These are phyloP conservation scores for Mus minutoides DNA, from an alignment of 2,797 vertebrate species.

Conservation along the genomic window DNA sequence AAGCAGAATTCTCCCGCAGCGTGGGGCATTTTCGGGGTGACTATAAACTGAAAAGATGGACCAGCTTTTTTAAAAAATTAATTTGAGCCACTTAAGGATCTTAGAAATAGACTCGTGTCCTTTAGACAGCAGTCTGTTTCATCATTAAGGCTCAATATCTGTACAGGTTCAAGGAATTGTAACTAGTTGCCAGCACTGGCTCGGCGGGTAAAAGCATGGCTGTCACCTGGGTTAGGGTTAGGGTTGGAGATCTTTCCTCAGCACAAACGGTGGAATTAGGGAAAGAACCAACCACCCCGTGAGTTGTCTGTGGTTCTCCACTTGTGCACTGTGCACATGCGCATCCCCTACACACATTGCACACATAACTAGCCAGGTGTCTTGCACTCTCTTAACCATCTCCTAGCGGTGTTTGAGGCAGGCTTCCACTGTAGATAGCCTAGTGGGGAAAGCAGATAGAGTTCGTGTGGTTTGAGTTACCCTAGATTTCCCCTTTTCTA, in stretches of 20 bases:
- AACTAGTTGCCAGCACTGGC: neutral
- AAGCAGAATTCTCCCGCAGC: constrained; percentile 34
- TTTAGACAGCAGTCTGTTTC: constrained; percentile 38
- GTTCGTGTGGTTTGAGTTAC: constrained; percentile 15
- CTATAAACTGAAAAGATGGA: constrained; percentile 52
- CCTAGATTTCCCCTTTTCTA: constrained; percentile 51
- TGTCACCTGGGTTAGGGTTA: neutral
- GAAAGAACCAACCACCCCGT: too few species aligned
- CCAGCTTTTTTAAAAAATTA: constrained; percentile 60
- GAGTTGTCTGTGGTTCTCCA: neutral
- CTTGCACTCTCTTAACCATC: neutral
- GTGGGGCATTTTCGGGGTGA: constrained; percentile 59
- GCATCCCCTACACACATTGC: too few species aligned
- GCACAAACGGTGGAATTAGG: too few species aligned
- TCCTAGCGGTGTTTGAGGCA: constrained; percentile 7
- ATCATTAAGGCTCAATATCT: constrained; percentile 6
- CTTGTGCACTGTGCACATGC: neutral
- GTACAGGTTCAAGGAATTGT: constrained; percentile 8
- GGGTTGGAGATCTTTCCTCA: neutral
- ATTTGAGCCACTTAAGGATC: constrained; percentile 39
- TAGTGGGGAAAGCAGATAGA: constrained; percentile 17
- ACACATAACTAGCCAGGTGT: neutral
- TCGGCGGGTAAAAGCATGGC: neutral
- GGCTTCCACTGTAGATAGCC: neutral
- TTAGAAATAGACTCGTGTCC: constrained; percentile 43